Evolutionary conservation across 2,113 vertebrate species (phyloP).

Genomic region (Peromyscus leucopus): DNA sequence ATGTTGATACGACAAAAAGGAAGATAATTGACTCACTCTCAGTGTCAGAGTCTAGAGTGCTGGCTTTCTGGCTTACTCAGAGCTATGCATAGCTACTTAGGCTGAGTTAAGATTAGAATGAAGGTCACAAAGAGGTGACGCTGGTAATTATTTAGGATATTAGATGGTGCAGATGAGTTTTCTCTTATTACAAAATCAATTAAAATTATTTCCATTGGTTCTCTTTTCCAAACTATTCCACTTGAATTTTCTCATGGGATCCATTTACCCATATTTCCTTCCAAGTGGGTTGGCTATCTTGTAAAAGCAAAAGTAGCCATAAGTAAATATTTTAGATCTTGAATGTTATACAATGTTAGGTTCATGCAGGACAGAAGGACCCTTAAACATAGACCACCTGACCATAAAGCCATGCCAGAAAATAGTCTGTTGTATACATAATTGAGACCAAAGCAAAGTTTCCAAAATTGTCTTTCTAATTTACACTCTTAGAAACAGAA

Average conservation of each 20-base stretch:
- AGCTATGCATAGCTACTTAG: not conserved
- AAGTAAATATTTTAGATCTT: not conserved
- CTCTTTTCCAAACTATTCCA: not conserved
- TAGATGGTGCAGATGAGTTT: not conserved
- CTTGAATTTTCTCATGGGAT: not conserved
- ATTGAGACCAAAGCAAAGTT: not conserved
- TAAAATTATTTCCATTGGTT: not conserved
- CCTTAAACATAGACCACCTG: not conserved
- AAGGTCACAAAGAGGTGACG: not conserved
- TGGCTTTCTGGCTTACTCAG: not conserved
- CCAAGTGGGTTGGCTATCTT: not conserved
- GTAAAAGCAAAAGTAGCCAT: not conserved
- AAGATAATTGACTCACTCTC: not conserved
- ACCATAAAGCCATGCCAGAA: not conserved
- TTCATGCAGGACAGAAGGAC: not conserved
- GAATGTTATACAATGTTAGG: not conserved
- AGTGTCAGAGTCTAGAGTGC: not conserved
- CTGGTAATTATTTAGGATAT: not conserved
- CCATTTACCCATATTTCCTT: not conserved
- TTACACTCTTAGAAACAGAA: not conserved
- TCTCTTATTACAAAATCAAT: not conserved
- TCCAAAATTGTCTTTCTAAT: conserved; percentile 10
- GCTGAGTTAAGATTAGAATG: not conserved
- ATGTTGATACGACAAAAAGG: not conserved
- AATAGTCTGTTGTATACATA: not conserved